A percentile compares a stretch with the other conserved stretches of the same genome.
phyloP scores from a whole-genome alignment of 2,113 vertebrate genomes.

The Stictonetta naevosa region DNA sequence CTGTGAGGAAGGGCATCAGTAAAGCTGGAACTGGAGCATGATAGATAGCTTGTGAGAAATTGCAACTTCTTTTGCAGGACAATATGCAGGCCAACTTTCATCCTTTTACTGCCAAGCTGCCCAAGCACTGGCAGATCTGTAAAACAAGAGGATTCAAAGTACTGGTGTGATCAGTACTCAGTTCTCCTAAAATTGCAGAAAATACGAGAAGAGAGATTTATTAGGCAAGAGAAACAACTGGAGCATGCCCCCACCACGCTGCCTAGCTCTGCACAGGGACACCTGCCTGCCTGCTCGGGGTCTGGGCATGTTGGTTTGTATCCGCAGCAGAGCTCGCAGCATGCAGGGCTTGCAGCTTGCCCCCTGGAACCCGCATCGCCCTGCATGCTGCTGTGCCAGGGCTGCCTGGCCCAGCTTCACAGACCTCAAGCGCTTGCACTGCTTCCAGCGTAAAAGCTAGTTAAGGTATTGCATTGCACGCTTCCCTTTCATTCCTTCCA shows the following conservation, averaged over 20 bases:
- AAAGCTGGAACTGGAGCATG: conserved; percentile 37
- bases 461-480: background rate
- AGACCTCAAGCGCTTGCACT: background rate
- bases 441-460: background rate
- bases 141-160: background rate
- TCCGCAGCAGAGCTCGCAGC: background rate
- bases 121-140: background rate
- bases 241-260: accelerated
- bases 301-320: background rate
- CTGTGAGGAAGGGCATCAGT: background rate
- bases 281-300: accelerated
- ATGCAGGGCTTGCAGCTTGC: accelerated
- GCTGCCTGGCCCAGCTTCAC: background rate
- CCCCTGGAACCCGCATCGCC: background rate
- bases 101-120: background rate
- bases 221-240: background rate
- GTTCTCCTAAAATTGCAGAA: background rate
- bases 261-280: accelerated
- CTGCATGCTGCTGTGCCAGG: background rate
- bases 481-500: background rate
- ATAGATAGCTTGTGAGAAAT: conserved; percentile 19
- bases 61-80: background rate
- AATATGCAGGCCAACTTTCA: background rate
- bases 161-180: background rate
- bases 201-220: background rate